phyloP scores from a whole-genome alignment of 2,797 vertebrate genomes.

The Eulemur albifrons region DNA sequence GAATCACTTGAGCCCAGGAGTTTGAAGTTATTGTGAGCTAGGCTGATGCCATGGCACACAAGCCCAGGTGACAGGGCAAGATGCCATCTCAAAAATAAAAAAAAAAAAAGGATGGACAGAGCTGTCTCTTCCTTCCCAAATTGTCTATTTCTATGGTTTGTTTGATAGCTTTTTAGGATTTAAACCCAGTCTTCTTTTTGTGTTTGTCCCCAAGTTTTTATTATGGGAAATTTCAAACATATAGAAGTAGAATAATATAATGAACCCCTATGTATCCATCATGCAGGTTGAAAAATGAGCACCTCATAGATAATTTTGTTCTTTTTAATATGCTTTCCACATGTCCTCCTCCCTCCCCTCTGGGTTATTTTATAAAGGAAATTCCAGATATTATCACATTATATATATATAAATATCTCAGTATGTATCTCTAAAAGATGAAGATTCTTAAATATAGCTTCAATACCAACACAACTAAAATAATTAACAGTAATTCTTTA shows the following conservation, averaged over 20 bases:
- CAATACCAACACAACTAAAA: background rate
- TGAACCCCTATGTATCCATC: background rate
- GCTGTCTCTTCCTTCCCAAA: background rate
- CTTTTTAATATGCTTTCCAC: background rate
- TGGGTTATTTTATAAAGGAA: conserved; percentile 18
- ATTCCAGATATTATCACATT: background rate
- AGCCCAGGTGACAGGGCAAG: no score
- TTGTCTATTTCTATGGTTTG: background rate
- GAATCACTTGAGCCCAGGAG: no score
- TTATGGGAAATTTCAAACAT: background rate
- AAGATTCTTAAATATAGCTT: background rate
- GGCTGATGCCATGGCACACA: no score
- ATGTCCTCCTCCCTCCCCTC: background rate
- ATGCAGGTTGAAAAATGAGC: background rate
- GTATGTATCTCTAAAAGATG: background rate
- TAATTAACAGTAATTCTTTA: background rate
- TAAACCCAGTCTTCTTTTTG: background rate
- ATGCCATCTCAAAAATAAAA: no score
- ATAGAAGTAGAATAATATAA: background rate
- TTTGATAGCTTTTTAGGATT: background rate
- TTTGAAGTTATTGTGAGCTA: no score
- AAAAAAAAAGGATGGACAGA: no score
- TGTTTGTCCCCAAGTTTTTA: background rate
- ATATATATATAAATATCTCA: background rate
- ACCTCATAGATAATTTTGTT: background rate